Base-by-base conservation (phyloP, 2,113 vertebrate genomes). In the Pithys albifrons region DNA sequence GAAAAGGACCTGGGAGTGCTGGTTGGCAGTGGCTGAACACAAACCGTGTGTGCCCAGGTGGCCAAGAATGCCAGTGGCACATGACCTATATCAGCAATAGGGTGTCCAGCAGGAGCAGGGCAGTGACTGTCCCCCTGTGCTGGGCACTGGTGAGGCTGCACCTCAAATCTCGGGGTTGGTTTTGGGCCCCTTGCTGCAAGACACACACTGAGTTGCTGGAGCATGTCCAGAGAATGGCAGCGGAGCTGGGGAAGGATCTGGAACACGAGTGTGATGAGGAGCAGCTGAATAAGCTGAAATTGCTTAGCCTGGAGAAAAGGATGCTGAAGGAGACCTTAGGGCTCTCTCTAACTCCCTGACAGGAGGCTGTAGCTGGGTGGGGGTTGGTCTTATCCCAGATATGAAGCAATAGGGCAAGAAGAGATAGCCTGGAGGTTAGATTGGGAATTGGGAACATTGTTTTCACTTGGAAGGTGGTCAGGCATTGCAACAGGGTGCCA, bases 201-300 rank as follows among this genome's bases (percentile, higher is more conserved):
- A 16, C 31, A 24, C 18, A 7, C 19, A 59, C 8, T 5, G 33
- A 51, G 59, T 22, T 2, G 19, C 46, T 61, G 78, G 33, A 29
- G 15, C 0, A 3, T 10, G 35, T 51, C 45, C 37, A 17, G 59
- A 45, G 70, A n/a, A 20, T 18, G 14, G 59, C 49, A 58, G 0
- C 1, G 6, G 54, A 7, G 28, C 37, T 45, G 45, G 27, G 14
- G 35, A 27, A 58, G 17, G 61, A 22, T 7, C 23, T 74, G 77
- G 37, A 82, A 35, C 37, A n/a, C 33, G 5, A 4, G 5, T 11
- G 15, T 8, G 3, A 2, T 2, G 37, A 12, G 23, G 28, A 59
- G 61, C 23, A 61, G 61, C 52, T 59, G 61, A 45, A 33, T n/a
- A 35, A 35, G 33, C 33, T 58, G 57, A 33, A 8, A 13, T 58